Evolutionary conservation across 1,140 invertebrate species (phyloP).

Genomic region (Anastatus disparis): DNA sequence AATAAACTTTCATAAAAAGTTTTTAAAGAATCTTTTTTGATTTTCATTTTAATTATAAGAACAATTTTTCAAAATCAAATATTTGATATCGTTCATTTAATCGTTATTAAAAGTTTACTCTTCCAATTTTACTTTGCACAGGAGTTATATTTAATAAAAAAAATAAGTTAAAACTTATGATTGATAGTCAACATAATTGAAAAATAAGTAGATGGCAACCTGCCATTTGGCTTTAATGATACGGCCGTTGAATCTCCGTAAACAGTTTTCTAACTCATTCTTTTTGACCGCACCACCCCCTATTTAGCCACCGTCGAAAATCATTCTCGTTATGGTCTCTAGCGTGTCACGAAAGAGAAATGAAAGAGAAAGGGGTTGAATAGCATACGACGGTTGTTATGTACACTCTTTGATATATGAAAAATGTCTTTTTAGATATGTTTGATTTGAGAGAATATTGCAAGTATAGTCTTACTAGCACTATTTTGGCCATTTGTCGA

Average conservation of each 20-base stretch:
- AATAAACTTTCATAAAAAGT: too few relatives aligned
- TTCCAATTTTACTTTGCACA: constrained; percentile 29
- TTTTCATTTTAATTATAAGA: too few relatives aligned
- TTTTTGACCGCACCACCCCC: not conserved
- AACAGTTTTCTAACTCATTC: not conserved
- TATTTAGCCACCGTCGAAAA: not conserved
- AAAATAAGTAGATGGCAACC: constrained; percentile 49
- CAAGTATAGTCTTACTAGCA: too few relatives aligned
- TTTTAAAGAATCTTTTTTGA: too few relatives aligned
- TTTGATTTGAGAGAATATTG: constrained; percentile 23
- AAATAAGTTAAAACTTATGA: constrained; percentile 43
- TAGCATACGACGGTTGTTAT: not conserved
- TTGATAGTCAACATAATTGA: constrained; percentile 50
- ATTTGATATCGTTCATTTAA: constrained; percentile 47
- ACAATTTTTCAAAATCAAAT: too few relatives aligned
- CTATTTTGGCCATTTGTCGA: not conserved
- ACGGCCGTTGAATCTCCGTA: constrained; percentile 15
- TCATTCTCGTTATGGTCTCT: not conserved
- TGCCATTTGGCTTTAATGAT: constrained; percentile 34
- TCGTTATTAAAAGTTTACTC: constrained; percentile 50
- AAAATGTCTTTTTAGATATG: not conserved
- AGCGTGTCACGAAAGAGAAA: not conserved
- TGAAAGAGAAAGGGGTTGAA: constrained; percentile 25
- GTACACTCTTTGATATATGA: not conserved
- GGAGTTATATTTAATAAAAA: too few relatives aligned